Conservation (phyloP, 2,888 invertebrate genomes). For the Catocala fraxini region DNA sequence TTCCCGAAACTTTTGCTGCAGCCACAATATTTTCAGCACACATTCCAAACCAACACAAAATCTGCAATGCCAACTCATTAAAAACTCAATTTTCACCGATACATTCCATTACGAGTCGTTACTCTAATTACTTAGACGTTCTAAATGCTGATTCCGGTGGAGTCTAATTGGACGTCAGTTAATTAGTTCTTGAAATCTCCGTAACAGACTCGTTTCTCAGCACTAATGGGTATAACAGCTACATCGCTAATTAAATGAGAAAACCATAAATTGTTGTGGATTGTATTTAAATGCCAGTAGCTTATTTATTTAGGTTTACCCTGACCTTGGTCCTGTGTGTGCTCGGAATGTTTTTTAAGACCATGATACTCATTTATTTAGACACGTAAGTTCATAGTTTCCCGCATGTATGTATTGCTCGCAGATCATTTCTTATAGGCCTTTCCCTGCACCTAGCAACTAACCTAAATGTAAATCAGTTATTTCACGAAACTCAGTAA, state of each 20-base stretch:
- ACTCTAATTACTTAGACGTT: constrained; percentile 41
- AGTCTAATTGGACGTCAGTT: constrained; percentile 49
- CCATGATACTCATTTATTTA: constrained; percentile 15
- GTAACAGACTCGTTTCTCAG: constrained; percentile 46
- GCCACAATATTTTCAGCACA: background rate
- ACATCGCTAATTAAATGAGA: constrained; percentile 45
- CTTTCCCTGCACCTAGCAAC: too few species aligned
- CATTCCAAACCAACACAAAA: background rate
- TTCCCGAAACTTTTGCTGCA: background rate
- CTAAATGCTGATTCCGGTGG: constrained; percentile 40
- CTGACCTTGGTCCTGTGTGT: constrained; percentile 25
- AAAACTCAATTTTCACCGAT: constrained; percentile 36
- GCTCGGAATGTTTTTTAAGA: constrained; percentile 5
- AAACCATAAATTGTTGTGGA: constrained; percentile 43
- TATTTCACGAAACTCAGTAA: too few species aligned
- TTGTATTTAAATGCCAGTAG: constrained; percentile 27
- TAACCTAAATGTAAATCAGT: too few species aligned
- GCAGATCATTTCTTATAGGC: too few species aligned
- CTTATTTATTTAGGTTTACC: constrained; percentile 25
- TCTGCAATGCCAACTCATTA: constrained; percentile 17
- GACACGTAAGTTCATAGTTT: background rate
- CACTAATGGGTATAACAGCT: constrained; percentile 47
- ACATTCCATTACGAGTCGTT: constrained; percentile 32
- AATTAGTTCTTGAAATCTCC: constrained; percentile 53
- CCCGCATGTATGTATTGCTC: too few species aligned